A percentile compares a stretch with the other conserved stretches of the same genome.
Conservation (phyloP, 2,888 invertebrate genomes). For the Orchesella flavescens region DNA sequence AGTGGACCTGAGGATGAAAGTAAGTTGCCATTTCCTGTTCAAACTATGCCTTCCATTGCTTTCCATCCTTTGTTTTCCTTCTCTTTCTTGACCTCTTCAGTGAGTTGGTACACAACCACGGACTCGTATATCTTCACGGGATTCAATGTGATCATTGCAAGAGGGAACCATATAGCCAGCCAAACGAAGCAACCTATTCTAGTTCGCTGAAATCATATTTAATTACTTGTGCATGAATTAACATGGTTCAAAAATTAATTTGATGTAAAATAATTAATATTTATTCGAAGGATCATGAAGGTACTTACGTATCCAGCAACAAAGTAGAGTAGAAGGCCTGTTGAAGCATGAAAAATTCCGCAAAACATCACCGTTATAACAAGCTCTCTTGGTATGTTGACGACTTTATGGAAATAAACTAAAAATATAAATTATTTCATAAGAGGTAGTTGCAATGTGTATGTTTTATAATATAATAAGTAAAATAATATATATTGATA, state of each 20-base stretch:
- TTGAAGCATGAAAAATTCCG: slow-evolving; percentile 15
- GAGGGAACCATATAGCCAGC: not conserved
- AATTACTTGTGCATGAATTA: not conserved
- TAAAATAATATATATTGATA: no score
- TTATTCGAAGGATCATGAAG: not conserved
- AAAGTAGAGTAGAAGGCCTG: slow-evolving; percentile 23
- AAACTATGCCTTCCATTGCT: no score
- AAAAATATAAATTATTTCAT: not conserved
- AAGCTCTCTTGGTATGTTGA: not conserved
- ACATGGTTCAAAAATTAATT: not conserved
- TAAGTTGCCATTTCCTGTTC: no score
- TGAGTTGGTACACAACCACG: not conserved
- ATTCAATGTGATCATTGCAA: not conserved
- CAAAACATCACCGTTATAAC: not conserved
- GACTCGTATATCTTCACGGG: not conserved
- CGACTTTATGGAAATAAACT: slow-evolving; percentile 5
- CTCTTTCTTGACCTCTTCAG: not conserved
- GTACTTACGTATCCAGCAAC: slow-evolving; percentile 30
- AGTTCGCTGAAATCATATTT: slow-evolving; percentile 15
- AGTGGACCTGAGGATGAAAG: no score
- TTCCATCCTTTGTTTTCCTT: no score
- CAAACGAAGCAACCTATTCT: not conserved
- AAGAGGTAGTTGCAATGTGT: not conserved
- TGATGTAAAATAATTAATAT: not conserved
- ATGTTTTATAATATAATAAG: not conserved